Conservation (phyloP, 1,140 invertebrate genomes). For the Hermatobates lingyangjiaoensis region DNA sequence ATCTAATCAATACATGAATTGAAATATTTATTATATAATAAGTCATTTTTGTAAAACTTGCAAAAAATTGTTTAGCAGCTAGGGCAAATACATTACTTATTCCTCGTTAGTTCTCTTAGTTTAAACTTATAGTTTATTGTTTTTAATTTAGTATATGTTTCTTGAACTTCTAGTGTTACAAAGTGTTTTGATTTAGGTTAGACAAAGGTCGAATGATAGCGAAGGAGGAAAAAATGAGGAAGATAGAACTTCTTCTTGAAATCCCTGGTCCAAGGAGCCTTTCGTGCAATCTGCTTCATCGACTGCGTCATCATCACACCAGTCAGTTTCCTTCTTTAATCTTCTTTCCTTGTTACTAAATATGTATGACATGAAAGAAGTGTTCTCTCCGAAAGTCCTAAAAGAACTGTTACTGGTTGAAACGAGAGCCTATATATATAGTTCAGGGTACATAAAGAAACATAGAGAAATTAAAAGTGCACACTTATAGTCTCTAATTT, state of each 20-base stretch:
- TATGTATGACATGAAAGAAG: not conserved
- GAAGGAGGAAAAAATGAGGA: slow-evolving; percentile 86
- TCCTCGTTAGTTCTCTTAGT: too few relatives aligned
- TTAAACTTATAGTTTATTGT: too few relatives aligned
- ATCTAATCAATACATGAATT: too few relatives aligned
- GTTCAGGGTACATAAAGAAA: too few relatives aligned
- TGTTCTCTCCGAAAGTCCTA: not conserved
- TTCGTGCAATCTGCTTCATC: slow-evolving; percentile 18
- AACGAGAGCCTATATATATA: not conserved
- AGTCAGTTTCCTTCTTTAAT: not conserved
- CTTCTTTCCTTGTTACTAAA: not conserved
- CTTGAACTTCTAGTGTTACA: not conserved
- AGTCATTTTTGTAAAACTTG: too few relatives aligned
- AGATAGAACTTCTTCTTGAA: slow-evolving; percentile 80
- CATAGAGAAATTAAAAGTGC: too few relatives aligned
- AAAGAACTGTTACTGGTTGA: not conserved
- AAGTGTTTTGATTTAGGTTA: slow-evolving; percentile 30
- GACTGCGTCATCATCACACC: slow-evolving; percentile 15
- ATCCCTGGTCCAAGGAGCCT: slow-evolving; percentile 42
- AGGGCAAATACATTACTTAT: too few relatives aligned
- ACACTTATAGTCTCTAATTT: too few relatives aligned
- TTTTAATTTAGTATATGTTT: not conserved
- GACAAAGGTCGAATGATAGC: slow-evolving; percentile 79
- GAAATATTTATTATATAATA: too few relatives aligned
- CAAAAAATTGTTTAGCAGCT: too few relatives aligned